A percentile compares a stretch with the other conserved stretches of the same genome.
These are phyloP conservation scores for Anguilla marmorata DNA, from an alignment of 2,797 vertebrate species.

Conservation along the genomic window DNA sequence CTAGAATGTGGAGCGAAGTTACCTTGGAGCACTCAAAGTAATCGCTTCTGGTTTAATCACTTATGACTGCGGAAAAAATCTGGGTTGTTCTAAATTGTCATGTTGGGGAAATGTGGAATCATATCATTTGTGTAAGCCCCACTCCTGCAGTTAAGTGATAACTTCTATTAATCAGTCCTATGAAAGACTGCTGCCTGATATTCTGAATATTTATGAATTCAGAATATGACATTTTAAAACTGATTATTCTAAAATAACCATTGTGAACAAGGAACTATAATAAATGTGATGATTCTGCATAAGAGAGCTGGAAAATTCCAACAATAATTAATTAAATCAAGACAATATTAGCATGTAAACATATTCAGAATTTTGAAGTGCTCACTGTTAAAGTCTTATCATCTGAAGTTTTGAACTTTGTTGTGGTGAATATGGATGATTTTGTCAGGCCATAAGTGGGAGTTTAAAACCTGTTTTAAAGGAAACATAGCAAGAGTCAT, in stretches of 20 bases:
- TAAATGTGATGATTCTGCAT: not conserved
- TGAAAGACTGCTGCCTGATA: not conserved
- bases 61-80: not conserved
- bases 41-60: not conserved
- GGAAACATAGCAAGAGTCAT: not conserved
- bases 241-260: not conserved
- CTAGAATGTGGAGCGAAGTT: not conserved
- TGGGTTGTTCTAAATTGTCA: not conserved
- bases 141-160: not conserved
- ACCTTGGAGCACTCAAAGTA: not conserved
- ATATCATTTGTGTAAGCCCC: not conserved
- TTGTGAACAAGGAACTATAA: not conserved
- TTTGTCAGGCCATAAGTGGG: too few relatives aligned
- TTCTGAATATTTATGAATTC: slow-evolving; percentile 4
- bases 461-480: not conserved
- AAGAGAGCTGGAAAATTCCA: not conserved
- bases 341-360: not conserved
- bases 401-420: not conserved
- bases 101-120: not conserved
- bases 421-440: not conserved
- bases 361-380: not conserved
- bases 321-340: not conserved
- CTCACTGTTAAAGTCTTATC: not conserved
- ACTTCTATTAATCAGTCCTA: not conserved
- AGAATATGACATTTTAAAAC: slow-evolving; percentile 6